Conservation (phyloP, 2,797 vertebrate species). For the Odontamblyopus lacepedii region DNA sequence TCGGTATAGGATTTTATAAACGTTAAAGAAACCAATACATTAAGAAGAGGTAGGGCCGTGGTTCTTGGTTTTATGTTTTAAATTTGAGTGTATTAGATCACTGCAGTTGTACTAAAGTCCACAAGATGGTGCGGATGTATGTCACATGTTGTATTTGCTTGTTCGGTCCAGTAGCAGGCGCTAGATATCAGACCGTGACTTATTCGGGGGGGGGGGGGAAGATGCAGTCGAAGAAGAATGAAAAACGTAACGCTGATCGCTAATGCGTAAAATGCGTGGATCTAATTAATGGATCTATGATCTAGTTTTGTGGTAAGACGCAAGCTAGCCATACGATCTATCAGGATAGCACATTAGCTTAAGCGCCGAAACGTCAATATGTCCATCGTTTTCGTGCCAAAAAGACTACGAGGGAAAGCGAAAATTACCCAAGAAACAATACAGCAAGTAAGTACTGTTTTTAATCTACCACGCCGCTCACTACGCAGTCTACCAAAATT, state of each 20-base stretch:
- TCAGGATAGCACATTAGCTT: not conserved
- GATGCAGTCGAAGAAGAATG: constrained; percentile 22
- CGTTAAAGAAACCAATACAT: no score
- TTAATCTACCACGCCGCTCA: not conserved
- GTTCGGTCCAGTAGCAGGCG: constrained; percentile 26
- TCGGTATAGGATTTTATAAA: no score
- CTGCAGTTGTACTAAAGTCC: not conserved
- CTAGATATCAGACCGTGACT: not conserved
- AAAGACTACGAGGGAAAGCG: constrained; percentile 84
- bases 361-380: constrained; percentile 36
- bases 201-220: not conserved
- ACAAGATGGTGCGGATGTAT: not conserved
- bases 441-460: constrained; percentile 80
- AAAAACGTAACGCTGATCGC: not conserved
- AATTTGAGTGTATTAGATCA: no score
- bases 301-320: no score
- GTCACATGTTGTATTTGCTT: not conserved
- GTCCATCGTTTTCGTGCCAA: constrained; percentile 92
- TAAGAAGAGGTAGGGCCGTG: no score
- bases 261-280: no score
- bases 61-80: no score
- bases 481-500: not conserved
- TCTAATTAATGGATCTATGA: no score
- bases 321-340: no score
- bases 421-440: constrained; percentile 90